Percentiles rank a stretch among this genome's conserved stretches.
Conservation (phyloP, 2,797 vertebrate genomes). For the Vireo griseus region DNA sequence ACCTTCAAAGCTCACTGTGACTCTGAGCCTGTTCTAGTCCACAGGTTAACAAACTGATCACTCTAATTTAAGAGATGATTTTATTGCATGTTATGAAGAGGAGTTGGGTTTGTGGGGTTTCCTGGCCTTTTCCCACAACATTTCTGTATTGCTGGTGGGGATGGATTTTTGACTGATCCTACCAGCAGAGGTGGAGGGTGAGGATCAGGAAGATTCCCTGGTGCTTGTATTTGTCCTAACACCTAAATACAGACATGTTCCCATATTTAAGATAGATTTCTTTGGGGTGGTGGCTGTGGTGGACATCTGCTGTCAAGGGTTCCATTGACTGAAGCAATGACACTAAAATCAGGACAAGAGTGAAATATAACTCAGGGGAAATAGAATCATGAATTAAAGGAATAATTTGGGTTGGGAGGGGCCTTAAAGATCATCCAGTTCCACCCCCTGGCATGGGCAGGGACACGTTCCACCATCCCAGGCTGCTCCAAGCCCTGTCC, state of each 20-base stretch:
- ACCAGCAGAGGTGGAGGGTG: not conserved
- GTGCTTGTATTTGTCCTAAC: not conserved
- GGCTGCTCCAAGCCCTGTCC: not conserved
- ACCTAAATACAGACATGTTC: not conserved
- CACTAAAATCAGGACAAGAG: not conserved
- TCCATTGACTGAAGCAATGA: not conserved
- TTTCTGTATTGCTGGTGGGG: not conserved
- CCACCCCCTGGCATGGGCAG: not conserved
- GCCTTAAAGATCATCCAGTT: not conserved
- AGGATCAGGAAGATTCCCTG: not conserved
- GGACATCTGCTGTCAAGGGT: not conserved
- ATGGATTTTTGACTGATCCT: not conserved
- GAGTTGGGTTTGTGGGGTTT: not conserved
- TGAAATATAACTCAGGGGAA: not conserved
- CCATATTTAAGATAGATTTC: not conserved
- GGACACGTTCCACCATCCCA: not conserved
- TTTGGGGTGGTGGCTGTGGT: not conserved
- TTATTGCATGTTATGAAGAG: not conserved
- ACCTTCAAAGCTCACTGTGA: not conserved
- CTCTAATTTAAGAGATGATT: not conserved
- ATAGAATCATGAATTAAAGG: not conserved
- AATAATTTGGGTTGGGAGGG: not conserved
- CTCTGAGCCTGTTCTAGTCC: not conserved
- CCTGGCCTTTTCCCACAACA: not conserved
- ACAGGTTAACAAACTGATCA: not conserved